Percentiles rank a stretch among this genome's conserved stretches.
phyloP scores from a whole-genome alignment of 2,888 invertebrate species.

The Cantharis rustica region DNA sequence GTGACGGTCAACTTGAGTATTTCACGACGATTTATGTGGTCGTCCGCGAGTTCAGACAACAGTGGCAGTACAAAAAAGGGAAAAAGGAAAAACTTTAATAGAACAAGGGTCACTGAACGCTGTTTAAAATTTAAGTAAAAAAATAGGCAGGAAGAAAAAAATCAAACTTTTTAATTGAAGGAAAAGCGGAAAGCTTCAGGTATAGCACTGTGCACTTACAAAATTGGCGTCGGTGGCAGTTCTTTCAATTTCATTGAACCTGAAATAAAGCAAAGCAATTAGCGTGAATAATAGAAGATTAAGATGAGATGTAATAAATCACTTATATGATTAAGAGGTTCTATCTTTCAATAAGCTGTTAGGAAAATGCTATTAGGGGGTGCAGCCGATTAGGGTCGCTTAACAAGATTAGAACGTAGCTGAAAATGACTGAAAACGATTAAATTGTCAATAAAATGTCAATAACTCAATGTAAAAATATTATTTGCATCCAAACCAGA shows the following conservation, averaged over 20 bases:
- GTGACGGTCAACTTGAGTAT: slow-evolving; percentile 5
- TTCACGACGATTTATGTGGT: slow-evolving; percentile 4
- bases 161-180: neutral
- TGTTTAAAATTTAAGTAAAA: neutral
- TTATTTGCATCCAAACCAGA: neutral
- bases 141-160: neutral
- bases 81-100: neutral
- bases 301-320: slow-evolving; percentile 2
- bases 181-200: neutral
- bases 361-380: slow-evolving; percentile 2
- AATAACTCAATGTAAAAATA: slow-evolving; percentile 2
- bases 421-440: slow-evolving; percentile 11
- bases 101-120: neutral
- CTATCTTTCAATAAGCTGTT: slow-evolving; percentile 10
- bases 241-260: neutral
- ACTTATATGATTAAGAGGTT: slow-evolving; percentile 10
- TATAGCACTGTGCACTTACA: neutral
- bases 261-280: slow-evolving; percentile 1
- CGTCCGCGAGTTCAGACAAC: neutral
- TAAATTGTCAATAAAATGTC: slow-evolving; percentile 9
- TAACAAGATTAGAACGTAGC: slow-evolving; percentile 10
- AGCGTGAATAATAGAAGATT: neutral
- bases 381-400: slow-evolving; percentile 5
- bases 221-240: neutral
- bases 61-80: neutral